A percentile compares a stretch with the other conserved stretches of the same genome.
Conservation (phyloP, 2,113 vertebrate species). For the human (Homo sapiens) region GRCh38 chr12:117229001-117229500, state of each 20-base stretch:
- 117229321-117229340: not conserved
- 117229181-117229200: not conserved
- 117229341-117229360: not conserved
- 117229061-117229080: too few relatives aligned
- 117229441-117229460: not conserved
- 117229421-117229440: not conserved
- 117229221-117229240: accelerated
- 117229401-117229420: not conserved
- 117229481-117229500: not conserved
- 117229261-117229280: not conserved
- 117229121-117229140: not conserved
- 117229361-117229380: too few relatives aligned
- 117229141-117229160: not conserved
- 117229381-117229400: not conserved
- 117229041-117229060: too few relatives aligned
- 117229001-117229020: too few relatives aligned
- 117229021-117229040: too few relatives aligned
- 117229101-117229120: not conserved
- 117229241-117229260: not conserved
- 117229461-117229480: not conserved
- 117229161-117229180: not conserved
- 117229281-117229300: not conserved
- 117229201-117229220: not conserved
- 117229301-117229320: too few relatives aligned
- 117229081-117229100: not conserved